Percentiles rank a stretch among this genome's conserved stretches.
These are phyloP conservation scores for Pseudolaguvia tuberculata DNA, from an alignment of 2,113 vertebrate genomes.

Conservation along the genomic window DNA sequence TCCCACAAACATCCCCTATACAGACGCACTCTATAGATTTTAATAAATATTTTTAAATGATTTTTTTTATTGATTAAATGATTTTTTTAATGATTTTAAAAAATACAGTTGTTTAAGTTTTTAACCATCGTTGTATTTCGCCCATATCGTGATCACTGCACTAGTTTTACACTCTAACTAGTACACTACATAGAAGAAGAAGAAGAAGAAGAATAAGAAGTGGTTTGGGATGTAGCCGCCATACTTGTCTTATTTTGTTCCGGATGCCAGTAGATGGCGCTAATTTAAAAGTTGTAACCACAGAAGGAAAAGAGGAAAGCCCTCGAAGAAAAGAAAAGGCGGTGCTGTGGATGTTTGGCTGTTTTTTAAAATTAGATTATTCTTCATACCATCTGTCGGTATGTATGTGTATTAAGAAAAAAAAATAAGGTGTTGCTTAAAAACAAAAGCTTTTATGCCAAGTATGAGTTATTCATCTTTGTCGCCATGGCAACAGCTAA, in stretches of 20 bases:
- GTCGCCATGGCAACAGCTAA: conserved; percentile 3
- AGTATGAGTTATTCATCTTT: neutral
- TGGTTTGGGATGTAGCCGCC: neutral
- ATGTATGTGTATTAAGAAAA: too few relatives aligned
- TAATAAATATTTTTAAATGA: too few relatives aligned
- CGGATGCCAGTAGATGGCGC: neutral
- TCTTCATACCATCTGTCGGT: neutral
- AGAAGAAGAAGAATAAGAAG: too few relatives aligned
- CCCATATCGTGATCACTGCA: neutral
- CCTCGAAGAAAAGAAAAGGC: neutral
- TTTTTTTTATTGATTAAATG: too few relatives aligned
- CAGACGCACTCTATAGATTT: neutral
- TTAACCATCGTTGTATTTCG: neutral
- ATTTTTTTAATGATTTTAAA: too few relatives aligned
- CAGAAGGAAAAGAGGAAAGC: neutral
- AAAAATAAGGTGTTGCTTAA: too few relatives aligned
- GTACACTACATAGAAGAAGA: neutral
- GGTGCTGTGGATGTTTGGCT: neutral
- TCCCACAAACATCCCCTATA: neutral
- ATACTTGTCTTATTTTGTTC: neutral
- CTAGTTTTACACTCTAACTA: neutral
- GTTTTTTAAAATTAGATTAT: neutral
- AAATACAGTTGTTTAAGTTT: too few relatives aligned
- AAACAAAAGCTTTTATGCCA: neutral
- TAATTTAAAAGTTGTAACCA: neutral